Conservation (phyloP, 2,797 vertebrate genomes). For the Thamnophis elegans region DNA sequence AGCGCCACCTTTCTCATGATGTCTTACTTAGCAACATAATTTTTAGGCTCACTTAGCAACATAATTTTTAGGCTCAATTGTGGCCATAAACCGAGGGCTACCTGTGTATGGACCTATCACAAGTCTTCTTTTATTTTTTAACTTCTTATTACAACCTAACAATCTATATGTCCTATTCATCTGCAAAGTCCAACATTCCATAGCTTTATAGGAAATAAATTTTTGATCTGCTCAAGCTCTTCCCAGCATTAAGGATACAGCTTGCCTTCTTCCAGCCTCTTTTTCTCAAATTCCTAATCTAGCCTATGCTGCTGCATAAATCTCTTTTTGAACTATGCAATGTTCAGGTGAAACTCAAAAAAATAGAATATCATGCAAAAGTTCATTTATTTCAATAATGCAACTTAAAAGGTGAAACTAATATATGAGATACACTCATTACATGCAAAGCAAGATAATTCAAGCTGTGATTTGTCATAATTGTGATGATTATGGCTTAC, state of each 20-base stretch:
- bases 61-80: too few species aligned
- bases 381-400: too few species aligned
- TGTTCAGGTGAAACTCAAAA: too few species aligned
- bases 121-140: neutral
- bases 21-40: too few species aligned
- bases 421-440: too few species aligned
- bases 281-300: neutral
- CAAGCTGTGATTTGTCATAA: too few species aligned
- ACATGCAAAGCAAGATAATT: too few species aligned
- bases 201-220: neutral
- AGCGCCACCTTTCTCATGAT: too few species aligned
- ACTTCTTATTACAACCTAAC: neutral
- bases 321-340: neutral
- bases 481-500: too few species aligned
- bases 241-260: neutral
- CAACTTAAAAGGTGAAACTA: too few species aligned
- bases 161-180: neutral
- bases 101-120: neutral
- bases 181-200: neutral
- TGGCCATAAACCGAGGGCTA: neutral
- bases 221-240: neutral
- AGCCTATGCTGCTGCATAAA: neutral
- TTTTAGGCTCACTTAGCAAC: too few species aligned
- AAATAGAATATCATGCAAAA: too few species aligned
- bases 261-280: neutral